Base-by-base conservation (phyloP, 2,888 invertebrate genomes). In the Galerucella pusilla region DNA sequence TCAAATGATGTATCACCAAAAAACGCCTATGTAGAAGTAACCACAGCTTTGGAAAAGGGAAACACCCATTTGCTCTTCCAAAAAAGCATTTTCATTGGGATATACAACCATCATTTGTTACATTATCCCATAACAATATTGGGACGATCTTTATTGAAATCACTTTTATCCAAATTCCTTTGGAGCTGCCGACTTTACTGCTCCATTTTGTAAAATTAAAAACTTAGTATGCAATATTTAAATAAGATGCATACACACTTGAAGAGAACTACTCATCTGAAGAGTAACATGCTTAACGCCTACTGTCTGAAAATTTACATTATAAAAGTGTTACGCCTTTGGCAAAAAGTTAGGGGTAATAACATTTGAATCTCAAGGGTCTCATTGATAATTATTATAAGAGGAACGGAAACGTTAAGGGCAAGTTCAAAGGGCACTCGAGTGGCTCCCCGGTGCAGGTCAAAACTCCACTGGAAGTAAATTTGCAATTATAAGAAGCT, bases 351-450 rank as follows among this genome's bases (percentile, higher is more conserved):
- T 81, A 79, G 80, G 84, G 83, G 83, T 84, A 85, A 84, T 85
- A 86, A 85, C 84, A 83, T 83, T 81, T 46, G 81, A 85, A 85
- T 86, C 87, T 85, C 87, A 59, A 70, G 85, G 85, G 87, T 78
- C 85, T 86, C 87, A 87, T 87, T 87, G 87, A 87, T 87, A 87
- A 87, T 87, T 87, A 87, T 87, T 87, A 87, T 86, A 86, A 86
- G 86, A 84, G 83, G 83, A 85, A 84, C 78, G 83, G 79, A 79
- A 80, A 80, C 80, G 81, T 78, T 79, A 79, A 83, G 84, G 84
- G 84, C 81, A 78, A 83, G 82, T 82, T 84, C 82, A 80, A 80
- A 85, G 85, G 85, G 86, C 85, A 85, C 86, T 86, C 83, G 74
- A 80, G 86, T 83, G 85, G 85, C 83, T 83, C 76, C 20, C 82